Evolutionary conservation across 2,888 invertebrate genomes (phyloP).

Genomic region (Sinelater perroti): DNA sequence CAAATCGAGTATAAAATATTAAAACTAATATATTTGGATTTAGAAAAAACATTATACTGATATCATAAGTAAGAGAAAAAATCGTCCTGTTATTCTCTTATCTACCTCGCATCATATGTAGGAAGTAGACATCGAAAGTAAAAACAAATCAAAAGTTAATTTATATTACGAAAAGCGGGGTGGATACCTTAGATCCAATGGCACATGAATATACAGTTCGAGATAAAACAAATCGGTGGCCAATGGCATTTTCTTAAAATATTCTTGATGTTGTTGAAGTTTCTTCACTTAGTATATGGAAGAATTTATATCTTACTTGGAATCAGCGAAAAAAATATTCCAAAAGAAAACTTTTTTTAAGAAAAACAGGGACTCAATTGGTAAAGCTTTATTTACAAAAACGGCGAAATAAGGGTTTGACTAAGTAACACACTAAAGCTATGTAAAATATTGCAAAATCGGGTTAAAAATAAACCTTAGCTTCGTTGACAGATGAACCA

Average conservation of each 20-base stretch:
- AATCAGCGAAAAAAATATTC: background rate
- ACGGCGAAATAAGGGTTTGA: conserved; percentile 1
- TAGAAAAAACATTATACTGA: background rate
- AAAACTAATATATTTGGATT: conserved; percentile 3
- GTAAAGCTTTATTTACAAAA: background rate
- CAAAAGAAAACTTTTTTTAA: conserved; percentile 2
- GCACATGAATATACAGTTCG: background rate
- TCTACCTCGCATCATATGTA: background rate
- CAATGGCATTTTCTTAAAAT: conserved; percentile 2
- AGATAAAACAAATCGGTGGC: conserved; percentile 2
- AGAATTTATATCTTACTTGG: conserved; percentile 5
- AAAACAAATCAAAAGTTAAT: background rate
- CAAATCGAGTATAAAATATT: background rate
- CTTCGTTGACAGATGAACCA: conserved; percentile 4
- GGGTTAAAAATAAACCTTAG: background rate
- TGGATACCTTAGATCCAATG: too few species aligned
- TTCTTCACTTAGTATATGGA: conserved; percentile 3
- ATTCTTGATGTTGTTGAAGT: conserved; percentile 1
- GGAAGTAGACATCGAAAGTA: too few species aligned
- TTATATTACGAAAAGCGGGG: background rate
- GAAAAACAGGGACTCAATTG: background rate
- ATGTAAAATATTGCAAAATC: background rate
- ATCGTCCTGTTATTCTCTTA: background rate
- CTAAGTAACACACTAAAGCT: conserved; percentile 9
- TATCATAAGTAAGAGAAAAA: background rate